Percentiles rank a stretch among this genome's conserved stretches.
Conservation (phyloP, 30 jellyfish, hydroid and myxozoan species). For the Hydractinia echinata region DNA sequence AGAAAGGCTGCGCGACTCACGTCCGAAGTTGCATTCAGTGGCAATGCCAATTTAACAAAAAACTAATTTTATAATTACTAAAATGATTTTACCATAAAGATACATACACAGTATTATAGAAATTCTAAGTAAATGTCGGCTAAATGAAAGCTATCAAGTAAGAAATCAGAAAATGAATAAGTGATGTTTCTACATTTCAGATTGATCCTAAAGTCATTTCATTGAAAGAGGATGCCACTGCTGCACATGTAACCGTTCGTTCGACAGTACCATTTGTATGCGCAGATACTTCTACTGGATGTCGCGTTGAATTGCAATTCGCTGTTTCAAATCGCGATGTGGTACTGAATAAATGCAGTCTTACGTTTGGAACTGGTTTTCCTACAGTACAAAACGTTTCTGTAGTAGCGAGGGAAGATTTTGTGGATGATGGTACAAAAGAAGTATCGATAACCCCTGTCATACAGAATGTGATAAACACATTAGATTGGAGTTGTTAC, state of each 20-base stretch:
- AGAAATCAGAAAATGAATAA: background rate
- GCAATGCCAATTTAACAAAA: too few species aligned
- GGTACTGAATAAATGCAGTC: background rate
- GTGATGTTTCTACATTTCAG: background rate
- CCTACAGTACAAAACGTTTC: background rate
- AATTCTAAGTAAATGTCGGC: too few species aligned
- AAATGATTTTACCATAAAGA: too few species aligned
- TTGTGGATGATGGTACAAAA: background rate
- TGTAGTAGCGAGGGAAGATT: constrained; percentile 6
- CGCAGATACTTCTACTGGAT: background rate
- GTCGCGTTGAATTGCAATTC: background rate
- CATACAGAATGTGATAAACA: background rate
- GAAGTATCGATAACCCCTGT: background rate
- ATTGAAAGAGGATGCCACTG: background rate
- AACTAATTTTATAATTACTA: too few species aligned
- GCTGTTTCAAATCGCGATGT: background rate
- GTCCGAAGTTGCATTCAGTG: too few species aligned
- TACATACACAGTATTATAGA: too few species aligned
- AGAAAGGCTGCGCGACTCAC: too few species aligned
- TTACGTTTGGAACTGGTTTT: background rate
- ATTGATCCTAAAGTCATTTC: background rate
- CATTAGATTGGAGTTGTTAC: background rate
- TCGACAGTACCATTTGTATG: constrained; percentile 4
- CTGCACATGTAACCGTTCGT: background rate
- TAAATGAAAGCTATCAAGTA: background rate